Base-by-base conservation (phyloP, 2,113 vertebrate genomes). In the Marcusenius ussheri region DNA sequence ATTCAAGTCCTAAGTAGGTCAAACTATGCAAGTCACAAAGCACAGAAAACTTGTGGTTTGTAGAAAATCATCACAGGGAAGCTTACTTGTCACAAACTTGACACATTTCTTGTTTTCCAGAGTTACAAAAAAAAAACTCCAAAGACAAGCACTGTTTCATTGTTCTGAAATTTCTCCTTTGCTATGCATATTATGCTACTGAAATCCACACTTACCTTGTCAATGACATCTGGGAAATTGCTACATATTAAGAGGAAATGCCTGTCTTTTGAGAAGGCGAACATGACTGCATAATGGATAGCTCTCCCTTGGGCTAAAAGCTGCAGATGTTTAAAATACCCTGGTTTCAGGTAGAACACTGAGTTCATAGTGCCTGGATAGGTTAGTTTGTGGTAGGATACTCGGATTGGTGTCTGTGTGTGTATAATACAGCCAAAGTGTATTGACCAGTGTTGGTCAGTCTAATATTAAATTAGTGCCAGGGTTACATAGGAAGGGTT, bases 151-250 rank as follows among this genome's bases (percentile, higher is more conserved):
- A 95, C 94, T 91, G 95, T 96, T 96, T 95, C 96, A 97, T 98
- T 98, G 98, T 97, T 98, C 96, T 97, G 96, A 97, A 97, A 97
- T 97, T 94, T 96, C 91, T 96, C 96, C 96, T 96, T 95, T 95
- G 95, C 96, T 97, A 96, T 96, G 96, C 97, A 96, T 95, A 96
- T 97, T 96, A 94, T 95, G 95, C 95, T 97, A 94, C 95, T 96
- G 96, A 97, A 97, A 97, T 97, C 97, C 97, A 96, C 97, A 98
- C 98, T 98, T 98, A 98, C 98, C 97, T 98, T 99, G 97, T 98
- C 97, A 98, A 97, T 99, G 98, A 99, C 98, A 99, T 98, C 98
- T 97, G 97, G 98, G 97, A 97, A 97, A 97, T 98, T 98, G 97
- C 97, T 97, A 97, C 96, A 97, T 97, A 97, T 98, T 97, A 97